Evolutionary conservation across 2,888 invertebrate genomes (phyloP), one percentile per base, ranked within the genome.

Genomic region (Holacanthella duospinosa): DNA sequence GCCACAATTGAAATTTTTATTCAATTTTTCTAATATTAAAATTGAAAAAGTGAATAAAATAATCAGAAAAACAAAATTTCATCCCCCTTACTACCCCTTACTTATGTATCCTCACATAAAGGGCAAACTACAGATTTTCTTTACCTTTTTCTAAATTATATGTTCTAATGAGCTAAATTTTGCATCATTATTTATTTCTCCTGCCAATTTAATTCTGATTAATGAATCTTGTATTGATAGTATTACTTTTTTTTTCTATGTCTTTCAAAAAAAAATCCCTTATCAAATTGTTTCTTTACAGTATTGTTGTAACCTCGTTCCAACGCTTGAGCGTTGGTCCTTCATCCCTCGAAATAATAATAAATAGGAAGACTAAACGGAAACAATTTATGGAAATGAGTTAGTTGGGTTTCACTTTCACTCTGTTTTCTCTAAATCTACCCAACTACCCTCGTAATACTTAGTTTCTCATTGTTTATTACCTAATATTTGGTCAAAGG

Each of bases 401-500:
- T n/a, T n/a, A n/a, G n/a, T n/a, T 53, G 25, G 54, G 21, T 24
- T 25, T 24, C 54, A 53, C 21, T 55, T 55, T 29, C 55, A 55
- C 28, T 26, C 12, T 36, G 36, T 36, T 36, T 36, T 9, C n/a
- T n/a, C n/a, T n/a, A n/a, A n/a, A n/a, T n/a, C n/a, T n/a, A n/a
- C n/a, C n/a, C n/a, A n/a, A n/a, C n/a, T n/a, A n/a, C n/a, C n/a
- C n/a, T n/a, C n/a, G n/a, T n/a, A n/a, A n/a, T n/a, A n/a, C n/a
- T n/a, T n/a, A n/a, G n/a, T 21, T 59, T 36, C 48, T 21, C 48
- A 48, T 48, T 21, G 21, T 48, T 48, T 48, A 48, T 48, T 48
- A 48, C 48, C 48, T 48, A 48, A 48, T 48, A 48, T 48, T 48
- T 48, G 55, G 29, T 56, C 29, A 44, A 59, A 25, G 62, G 62